These are phyloP conservation scores for Drosophila sulfurigaster DNA, from an alignment of 1,140 invertebrate genomes.

Conservation along the genomic window DNA sequence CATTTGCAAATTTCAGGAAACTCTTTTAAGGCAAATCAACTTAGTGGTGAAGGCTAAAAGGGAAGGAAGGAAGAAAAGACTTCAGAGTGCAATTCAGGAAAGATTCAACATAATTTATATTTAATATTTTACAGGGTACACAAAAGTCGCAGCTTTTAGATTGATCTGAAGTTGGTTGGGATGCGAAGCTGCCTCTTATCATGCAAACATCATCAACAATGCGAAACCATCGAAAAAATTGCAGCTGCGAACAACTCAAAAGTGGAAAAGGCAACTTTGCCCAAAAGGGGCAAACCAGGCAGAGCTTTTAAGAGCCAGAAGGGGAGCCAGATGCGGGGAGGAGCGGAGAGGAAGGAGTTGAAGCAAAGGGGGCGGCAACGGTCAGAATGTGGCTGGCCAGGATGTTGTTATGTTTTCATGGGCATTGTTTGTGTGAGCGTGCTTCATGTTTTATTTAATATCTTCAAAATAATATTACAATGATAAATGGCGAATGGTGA, in stretches of 20 bases:
- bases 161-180: slow-evolving; percentile 14
- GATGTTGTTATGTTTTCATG: slow-evolving; percentile 7
- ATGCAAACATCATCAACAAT: slow-evolving; percentile 70
- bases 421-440: slow-evolving; percentile 28
- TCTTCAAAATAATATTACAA: slow-evolving; percentile 72
- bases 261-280: slow-evolving; percentile 76
- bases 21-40: neutral
- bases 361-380: neutral
- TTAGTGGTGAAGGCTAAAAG: neutral
- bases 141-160: slow-evolving; percentile 5
- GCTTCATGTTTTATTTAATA: slow-evolving; percentile 76
- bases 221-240: slow-evolving; percentile 36
- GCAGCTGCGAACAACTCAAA: slow-evolving; percentile 63
- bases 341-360: neutral
- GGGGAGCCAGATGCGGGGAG: neutral
- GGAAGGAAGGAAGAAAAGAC: neutral
- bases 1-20: neutral
- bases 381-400: slow-evolving; percentile 4
- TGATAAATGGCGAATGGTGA: slow-evolving; percentile 52
- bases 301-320: neutral
- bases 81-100: no score
- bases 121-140: neutral
- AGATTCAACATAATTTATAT: neutral
- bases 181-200: slow-evolving; percentile 53
- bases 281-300: slow-evolving; percentile 50